Base-by-base conservation (phyloP, 2,888 invertebrate species). In the Meta bourneti region DNA sequence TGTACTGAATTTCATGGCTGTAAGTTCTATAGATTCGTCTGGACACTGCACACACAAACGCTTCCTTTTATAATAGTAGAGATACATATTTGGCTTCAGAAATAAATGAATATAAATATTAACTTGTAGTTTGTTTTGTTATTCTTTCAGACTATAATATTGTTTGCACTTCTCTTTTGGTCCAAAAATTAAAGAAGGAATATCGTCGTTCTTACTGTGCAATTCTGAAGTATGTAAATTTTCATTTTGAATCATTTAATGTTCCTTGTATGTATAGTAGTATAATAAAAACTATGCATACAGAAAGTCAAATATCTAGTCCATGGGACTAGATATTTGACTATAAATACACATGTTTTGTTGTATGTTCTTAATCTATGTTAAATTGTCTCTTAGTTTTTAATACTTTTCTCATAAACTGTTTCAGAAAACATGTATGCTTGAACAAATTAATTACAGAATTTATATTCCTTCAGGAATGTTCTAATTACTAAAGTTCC, bases 141-240 rank as follows among this genome's bases (percentile, higher is more conserved):
- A 48, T 19, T 87, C 1, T 79, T 79, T 79, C 51, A 88, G 88
- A 20, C 69, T 6, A 7, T 81, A 61, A 74, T 13, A 83, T 84
- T 20, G 20, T 83, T 11, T 89, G 52, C 71, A 72, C 52, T 54
- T 51, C 89, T 54, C 79, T 89, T n/a, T 78, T 89, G 34, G 8
- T 78, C n/a, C 49, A 49, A 70, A 49, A 71, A 7, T 83, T 89
- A 19, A 78, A 71, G n/a, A 70, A 77, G 20, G 83, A 89, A 19
- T 48, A 89, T 75, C 54, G 9, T 7, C 19, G 6, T 48, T 8
- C 34, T 11, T 88, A 74, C 19, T 49, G 34, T 52, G 69, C 70
- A 48, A 81, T 88, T 61, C 52, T 88, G 48, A 88, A 81, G 88
- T 88, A 81, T 74, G 9, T 34, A 74, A 0, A 4, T 11, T 85